Conservation (phyloP, 2,888 invertebrate genomes). For the Parascotia fuliginaria region DNA sequence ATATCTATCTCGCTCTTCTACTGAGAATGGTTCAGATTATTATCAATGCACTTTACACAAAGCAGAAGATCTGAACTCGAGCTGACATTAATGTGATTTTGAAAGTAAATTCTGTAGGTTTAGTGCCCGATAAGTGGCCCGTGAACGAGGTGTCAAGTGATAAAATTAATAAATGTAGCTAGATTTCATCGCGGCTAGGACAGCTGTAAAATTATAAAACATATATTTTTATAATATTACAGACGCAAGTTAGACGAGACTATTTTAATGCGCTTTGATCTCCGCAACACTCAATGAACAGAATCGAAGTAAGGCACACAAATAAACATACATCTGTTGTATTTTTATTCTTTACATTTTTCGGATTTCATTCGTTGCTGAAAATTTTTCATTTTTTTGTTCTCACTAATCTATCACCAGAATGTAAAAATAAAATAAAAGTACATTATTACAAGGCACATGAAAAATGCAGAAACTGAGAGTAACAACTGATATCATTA, state of each 20-base stretch:
- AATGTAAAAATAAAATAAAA: no score
- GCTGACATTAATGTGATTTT: constrained; percentile 83
- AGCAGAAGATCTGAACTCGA: constrained; percentile 78
- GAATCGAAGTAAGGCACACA: not conserved
- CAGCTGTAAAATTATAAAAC: constrained; percentile 46
- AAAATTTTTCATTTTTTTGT: not conserved
- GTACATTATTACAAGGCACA: no score
- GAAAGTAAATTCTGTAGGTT: constrained; percentile 82
- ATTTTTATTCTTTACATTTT: not conserved
- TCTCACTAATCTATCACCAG: no score
- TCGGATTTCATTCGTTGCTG: not conserved
- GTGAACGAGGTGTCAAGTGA: constrained; percentile 80
- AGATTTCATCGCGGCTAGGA: constrained; percentile 56
- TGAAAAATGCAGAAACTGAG: no score
- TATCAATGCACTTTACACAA: constrained; percentile 86
- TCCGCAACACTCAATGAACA: not conserved
- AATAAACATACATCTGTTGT: not conserved
- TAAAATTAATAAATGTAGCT: constrained; percentile 78
- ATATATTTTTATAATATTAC: constrained; percentile 3
- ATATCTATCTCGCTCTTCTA: constrained; percentile 53
- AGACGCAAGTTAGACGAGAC: not conserved
- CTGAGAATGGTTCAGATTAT: constrained; percentile 80
- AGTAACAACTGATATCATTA: no score
- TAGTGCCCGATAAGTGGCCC: constrained; percentile 73
- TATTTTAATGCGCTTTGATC: constrained; percentile 1